Conservation (phyloP, 2,113 vertebrate species). For the Nerophis lumbriciformis region DNA sequence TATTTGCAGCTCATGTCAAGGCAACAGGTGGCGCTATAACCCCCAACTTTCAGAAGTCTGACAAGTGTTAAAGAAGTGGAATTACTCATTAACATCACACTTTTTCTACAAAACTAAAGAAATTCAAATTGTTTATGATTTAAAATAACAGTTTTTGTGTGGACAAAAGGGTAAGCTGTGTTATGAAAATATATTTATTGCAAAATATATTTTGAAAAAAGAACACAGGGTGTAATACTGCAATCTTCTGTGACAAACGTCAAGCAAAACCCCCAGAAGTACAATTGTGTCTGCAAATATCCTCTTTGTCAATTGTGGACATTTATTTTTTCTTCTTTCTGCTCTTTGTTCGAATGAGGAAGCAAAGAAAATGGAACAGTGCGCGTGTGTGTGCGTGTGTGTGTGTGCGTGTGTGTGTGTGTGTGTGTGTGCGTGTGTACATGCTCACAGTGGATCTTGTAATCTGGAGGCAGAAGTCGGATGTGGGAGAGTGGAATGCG, state of each 20-base stretch:
- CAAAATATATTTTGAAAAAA: not conserved
- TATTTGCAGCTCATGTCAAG: not conserved
- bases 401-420: constrained; percentile 10
- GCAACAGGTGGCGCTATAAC: constrained; percentile 1
- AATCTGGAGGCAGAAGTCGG: constrained; percentile 91
- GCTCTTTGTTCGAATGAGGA: not conserved
- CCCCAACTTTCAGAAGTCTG: not conserved
- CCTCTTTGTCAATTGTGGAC: not conserved
- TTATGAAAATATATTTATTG: not conserved
- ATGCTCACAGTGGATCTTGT: constrained; percentile 96
- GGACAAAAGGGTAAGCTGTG: not conserved
- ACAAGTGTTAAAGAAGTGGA: not conserved
- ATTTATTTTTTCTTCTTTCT: not conserved
- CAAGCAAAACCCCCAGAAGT: not conserved
- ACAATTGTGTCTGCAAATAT: not conserved
- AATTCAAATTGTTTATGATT: not conserved
- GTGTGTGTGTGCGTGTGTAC: constrained; percentile 12
- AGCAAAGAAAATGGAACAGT: not conserved
- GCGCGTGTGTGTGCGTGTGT: not conserved
- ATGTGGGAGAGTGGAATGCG: constrained; percentile 95
- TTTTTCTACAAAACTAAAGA: too few relatives aligned
- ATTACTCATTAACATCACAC: too few relatives aligned
- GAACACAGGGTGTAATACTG: not conserved
- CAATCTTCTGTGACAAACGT: not conserved
- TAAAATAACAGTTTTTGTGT: not conserved